phyloP scores from a whole-genome alignment of 2,888 invertebrate genomes.

The Tetranychus truncatus region DNA sequence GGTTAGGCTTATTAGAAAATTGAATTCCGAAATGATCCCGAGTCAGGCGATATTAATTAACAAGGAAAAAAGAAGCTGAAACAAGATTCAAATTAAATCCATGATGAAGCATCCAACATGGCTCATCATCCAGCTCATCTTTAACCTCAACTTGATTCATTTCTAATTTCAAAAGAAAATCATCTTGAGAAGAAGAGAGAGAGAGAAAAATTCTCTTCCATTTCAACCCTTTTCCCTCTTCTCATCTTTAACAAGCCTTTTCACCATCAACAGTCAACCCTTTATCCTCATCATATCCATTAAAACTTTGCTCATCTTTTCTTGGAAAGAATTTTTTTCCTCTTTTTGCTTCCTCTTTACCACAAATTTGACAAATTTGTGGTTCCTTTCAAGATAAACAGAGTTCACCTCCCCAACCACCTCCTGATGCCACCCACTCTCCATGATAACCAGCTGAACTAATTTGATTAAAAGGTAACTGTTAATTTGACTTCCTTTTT shows the following conservation, averaged over 20 bases:
- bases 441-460: neutral
- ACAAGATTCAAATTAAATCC: neutral
- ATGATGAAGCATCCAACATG: neutral
- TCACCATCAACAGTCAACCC: neutral
- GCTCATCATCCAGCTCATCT: neutral
- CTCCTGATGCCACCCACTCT: neutral
- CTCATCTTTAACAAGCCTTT: neutral
- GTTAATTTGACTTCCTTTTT: neutral
- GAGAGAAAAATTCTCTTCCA: neutral
- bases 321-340: neutral
- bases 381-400: neutral
- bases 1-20: slow-evolving; percentile 1
- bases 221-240: neutral
- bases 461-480: neutral
- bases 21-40: neutral
- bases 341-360: neutral
- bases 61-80: neutral
- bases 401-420: neutral
- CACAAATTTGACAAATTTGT: neutral
- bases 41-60: neutral
- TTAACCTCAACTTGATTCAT: neutral
- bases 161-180: neutral
- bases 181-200: neutral
- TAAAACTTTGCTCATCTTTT: neutral
- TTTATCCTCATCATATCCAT: neutral